phyloP scores from a whole-genome alignment of 2,888 invertebrate genomes.

The Iselma pallidipennis region DNA sequence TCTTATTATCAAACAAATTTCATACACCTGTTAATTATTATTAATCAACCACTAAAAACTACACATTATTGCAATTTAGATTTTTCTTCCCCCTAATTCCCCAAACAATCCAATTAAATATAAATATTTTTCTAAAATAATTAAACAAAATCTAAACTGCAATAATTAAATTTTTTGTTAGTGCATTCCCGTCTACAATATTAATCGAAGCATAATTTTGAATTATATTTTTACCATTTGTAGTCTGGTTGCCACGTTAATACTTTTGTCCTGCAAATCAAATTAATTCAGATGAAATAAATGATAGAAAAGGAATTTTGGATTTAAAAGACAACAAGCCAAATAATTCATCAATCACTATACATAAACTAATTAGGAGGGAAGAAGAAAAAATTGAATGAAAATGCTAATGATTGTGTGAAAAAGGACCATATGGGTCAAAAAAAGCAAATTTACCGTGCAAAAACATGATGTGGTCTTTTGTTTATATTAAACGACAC shows the following conservation, averaged over 20 bases:
- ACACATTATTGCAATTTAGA: background rate
- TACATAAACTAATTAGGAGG: no score
- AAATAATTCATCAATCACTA: background rate
- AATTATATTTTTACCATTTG: conserved; percentile 70
- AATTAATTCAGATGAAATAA: conserved; percentile 56
- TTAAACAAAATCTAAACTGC: background rate
- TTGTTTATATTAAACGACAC: conserved; percentile 23
- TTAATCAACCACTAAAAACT: background rate
- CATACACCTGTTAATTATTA: no score
- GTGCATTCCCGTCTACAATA: conserved; percentile 16
- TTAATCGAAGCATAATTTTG: conserved; percentile 17
- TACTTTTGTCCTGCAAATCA: conserved; percentile 81
- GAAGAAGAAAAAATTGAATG: conserved; percentile 1
- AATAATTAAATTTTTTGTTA: conserved; percentile 6
- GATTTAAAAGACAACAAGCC: conserved; percentile 19
- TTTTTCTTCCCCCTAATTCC: background rate
- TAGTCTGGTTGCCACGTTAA: conserved; percentile 84
- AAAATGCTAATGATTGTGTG: background rate
- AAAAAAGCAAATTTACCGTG: conserved; percentile 56
- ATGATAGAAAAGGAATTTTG: conserved; percentile 31
- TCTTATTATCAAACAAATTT: background rate
- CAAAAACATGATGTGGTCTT: conserved; percentile 60
- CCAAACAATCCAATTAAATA: background rate
- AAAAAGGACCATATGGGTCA: no score
- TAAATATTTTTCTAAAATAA: background rate